Conservation (phyloP, 1,140 invertebrate species). For the Eulimnadia texana region DNA sequence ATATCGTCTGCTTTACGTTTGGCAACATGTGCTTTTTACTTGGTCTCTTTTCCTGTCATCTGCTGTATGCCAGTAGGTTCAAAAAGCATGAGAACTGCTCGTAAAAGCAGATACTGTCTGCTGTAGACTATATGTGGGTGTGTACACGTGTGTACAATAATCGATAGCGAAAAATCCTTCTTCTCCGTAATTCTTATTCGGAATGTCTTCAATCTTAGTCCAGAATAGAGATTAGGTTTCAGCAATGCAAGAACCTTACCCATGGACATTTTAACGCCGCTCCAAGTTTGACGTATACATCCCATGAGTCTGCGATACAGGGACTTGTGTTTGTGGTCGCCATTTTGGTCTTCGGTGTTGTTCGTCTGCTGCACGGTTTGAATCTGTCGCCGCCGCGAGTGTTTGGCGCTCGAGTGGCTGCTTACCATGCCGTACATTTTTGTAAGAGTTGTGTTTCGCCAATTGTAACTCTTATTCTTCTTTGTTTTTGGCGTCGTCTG, state of each 20-base stretch:
- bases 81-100: too few species aligned
- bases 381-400: not conserved
- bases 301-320: conserved; percentile 1
- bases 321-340: not conserved
- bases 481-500: not conserved
- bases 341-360: not conserved
- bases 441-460: not conserved
- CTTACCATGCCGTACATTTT: conserved; percentile 4
- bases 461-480: not conserved
- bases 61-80: too few species aligned
- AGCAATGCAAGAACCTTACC: not conserved
- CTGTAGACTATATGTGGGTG: too few species aligned
- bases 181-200: too few species aligned
- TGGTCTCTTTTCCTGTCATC: too few species aligned
- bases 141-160: too few species aligned
- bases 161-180: too few species aligned
- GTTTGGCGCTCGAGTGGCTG: not conserved
- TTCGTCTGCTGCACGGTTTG: not conserved
- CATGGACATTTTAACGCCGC: conserved; percentile 8
- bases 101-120: too few species aligned
- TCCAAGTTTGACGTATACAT: conserved; percentile 9
- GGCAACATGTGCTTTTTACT: too few species aligned
- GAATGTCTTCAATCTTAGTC: too few species aligned
- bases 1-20: too few species aligned
- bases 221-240: too few species aligned